These are phyloP conservation scores for Grammomys dolichurus DNA, from an alignment of 2,113 vertebrate genomes.

Conservation along the genomic window DNA sequence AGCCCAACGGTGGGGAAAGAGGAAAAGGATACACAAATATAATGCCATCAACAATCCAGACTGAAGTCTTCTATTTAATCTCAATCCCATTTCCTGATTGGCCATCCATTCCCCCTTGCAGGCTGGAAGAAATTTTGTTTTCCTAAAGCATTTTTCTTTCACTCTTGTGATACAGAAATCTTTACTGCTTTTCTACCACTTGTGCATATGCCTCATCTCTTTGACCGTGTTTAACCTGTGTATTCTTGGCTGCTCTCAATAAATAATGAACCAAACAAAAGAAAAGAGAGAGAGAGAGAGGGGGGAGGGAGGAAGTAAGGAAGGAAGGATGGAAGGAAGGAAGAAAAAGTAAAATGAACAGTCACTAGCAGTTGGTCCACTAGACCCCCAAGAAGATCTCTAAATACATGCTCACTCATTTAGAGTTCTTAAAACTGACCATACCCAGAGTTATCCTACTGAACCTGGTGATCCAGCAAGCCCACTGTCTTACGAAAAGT, in stretches of 20 bases:
- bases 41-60: conserved; percentile 81
- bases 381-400: too few species aligned
- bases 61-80: conserved; percentile 79
- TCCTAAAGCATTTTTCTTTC: conserved; percentile 49
- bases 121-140: conserved; percentile 64
- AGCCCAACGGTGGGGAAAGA: conserved; percentile 82
- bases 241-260: conserved; percentile 76
- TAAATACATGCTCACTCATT: neutral
- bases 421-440: neutral
- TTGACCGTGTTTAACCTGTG: conserved; percentile 64
- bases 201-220: conserved; percentile 58
- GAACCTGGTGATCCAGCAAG: neutral
- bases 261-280: conserved; percentile 71
- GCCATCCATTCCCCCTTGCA: conserved; percentile 49
- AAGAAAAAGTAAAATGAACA: too few species aligned
- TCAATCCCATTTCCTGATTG: conserved; percentile 72
- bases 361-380: neutral
- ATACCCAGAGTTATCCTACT: neutral
- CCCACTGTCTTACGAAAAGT: neutral
- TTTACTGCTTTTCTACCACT: conserved; percentile 52
- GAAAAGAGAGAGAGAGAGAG: neutral
- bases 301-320: too few species aligned
- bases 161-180: conserved; percentile 60
- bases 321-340: too few species aligned
- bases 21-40: conserved; percentile 80